Base-by-base conservation (phyloP, 2,888 invertebrate species). In the Cerastoderma edule region DNA sequence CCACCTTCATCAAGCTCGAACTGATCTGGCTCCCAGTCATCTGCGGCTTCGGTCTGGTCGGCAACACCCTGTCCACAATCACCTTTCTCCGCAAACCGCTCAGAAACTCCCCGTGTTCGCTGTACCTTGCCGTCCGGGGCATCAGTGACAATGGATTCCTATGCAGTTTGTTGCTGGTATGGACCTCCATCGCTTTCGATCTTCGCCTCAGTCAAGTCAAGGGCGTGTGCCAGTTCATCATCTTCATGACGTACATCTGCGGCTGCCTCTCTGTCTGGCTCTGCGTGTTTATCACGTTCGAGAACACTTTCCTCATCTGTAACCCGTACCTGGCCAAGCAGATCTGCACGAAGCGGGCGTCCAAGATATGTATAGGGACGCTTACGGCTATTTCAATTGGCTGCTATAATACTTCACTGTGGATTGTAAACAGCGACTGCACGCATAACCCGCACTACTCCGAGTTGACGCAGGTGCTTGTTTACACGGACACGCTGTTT, bases 61-160 rank as follows among this genome's bases (percentile, higher is more conserved):
- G 97, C 8, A 97, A 97, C 89, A 93, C 95, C 30, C 89, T 96
- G 0, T 96, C 96, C 0, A 94, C 96, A 0, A 94, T 95, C 82
- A 95, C 96, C 0, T 96, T 97, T 89, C 95, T 95, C 83, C 94
- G 94, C 64, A 95, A 95, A 48, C 96, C 96, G 78, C 93, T 97
- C 68, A 93, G 95, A 28, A 94, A 95, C 60, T 94, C 95, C 16
- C 96, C 96, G 0, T 96, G 96, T 0, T 96, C 95, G 76, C 95
- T 95, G 84, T 97, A 97, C 90, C 93, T 97, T 80, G 95, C 96
- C 0, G 95, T 95, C 0, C 91, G 97, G 56, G 96, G 96, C 0
- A 91, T 96, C 0, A 96, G 96, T 76, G 97, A 97, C 91, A 96
- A 95, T 0, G 94, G 96, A 0, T 96, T 96, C 87, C 92, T 97